phyloP scores from a whole-genome alignment of 2,113 vertebrate genomes.

The Furnarius figulus region DNA sequence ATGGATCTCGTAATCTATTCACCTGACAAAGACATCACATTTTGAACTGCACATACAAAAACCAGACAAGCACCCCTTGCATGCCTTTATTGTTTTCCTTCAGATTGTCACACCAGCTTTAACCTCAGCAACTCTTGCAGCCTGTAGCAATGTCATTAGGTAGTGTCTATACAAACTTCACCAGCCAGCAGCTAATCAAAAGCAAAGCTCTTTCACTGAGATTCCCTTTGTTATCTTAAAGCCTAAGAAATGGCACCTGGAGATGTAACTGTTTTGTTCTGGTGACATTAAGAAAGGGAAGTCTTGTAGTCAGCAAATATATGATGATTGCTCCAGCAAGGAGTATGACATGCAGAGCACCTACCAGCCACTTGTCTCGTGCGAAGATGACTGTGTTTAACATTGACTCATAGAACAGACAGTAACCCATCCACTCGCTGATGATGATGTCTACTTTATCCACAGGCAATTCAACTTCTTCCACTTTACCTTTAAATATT shows the following conservation, averaged over 20 bases:
- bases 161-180: neutral
- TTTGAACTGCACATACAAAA: constrained; percentile 82
- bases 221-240: neutral
- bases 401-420: constrained; percentile 98
- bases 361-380: constrained; percentile 98
- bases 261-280: neutral
- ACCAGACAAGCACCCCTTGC: constrained; percentile 71
- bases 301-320: neutral
- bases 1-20: constrained; percentile 85
- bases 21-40: constrained; percentile 86
- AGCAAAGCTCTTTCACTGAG: neutral
- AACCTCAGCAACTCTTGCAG: constrained; percentile 21
- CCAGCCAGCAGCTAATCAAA: neutral
- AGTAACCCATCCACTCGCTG: constrained; percentile 99
- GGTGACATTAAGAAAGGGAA: neutral
- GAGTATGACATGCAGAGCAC: constrained; percentile 48
- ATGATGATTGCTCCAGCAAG: neutral
- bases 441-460: constrained; percentile 98
- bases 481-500: constrained; percentile 97
- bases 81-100: constrained; percentile 55
- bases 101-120: constrained; percentile 52
- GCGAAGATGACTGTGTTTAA: constrained; percentile 98
- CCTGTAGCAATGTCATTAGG: neutral
- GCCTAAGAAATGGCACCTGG: neutral
- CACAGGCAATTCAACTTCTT: constrained; percentile 95